These are phyloP conservation scores for Montipora capricornis DNA, from an alignment of 64 coral and sea anemone species.

Conservation along the genomic window DNA sequence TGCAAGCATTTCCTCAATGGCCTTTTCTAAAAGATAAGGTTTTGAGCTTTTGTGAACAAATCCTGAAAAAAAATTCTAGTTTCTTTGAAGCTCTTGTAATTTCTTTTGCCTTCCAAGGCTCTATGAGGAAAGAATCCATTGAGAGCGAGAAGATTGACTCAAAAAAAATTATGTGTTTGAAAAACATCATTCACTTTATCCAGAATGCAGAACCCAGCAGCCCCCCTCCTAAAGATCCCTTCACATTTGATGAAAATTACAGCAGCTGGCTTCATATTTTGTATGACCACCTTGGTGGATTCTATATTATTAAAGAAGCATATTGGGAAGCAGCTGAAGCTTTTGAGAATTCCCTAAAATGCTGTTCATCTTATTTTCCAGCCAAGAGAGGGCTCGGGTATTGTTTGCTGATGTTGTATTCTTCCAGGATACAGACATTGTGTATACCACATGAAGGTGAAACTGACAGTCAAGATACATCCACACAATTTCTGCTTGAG, in stretches of 20 bases:
- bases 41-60: not conserved
- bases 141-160: conserved; percentile 44
- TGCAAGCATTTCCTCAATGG: conserved; percentile 15
- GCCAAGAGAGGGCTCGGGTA: conserved; percentile 74
- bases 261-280: conserved; percentile 85
- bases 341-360: conserved; percentile 61
- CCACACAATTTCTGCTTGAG: not conserved
- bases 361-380: conserved; percentile 68
- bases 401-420: conserved; percentile 39
- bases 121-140: not conserved
- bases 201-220: conserved; percentile 68
- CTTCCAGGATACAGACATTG: not conserved
- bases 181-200: conserved; percentile 79
- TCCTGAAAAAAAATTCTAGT: not conserved
- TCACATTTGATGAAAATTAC: conserved; percentile 64
- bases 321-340: conserved; percentile 56
- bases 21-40: not conserved
- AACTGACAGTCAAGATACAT: not conserved
- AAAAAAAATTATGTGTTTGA: not conserved
- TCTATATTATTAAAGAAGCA: conserved; percentile 22
- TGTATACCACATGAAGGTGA: no score
- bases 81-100: conserved; percentile 83
- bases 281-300: conserved; percentile 21
- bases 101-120: not conserved
- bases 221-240: conserved; percentile 22